Conservation (phyloP, 2,113 vertebrate genomes). For the Lepus europaeus region DNA sequence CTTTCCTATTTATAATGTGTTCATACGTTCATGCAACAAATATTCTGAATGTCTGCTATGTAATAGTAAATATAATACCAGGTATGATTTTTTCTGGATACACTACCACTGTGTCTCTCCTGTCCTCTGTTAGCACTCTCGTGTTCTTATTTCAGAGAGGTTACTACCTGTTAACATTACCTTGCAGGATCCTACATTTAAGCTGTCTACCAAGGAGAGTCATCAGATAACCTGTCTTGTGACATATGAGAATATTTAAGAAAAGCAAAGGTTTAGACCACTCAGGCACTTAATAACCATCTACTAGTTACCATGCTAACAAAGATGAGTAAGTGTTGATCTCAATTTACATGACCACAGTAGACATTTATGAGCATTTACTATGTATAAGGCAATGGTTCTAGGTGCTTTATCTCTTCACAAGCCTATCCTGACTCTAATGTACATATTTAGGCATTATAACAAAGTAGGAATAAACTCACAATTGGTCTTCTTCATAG, state of each 20-base stretch:
- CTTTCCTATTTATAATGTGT: not conserved
- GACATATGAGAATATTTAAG: not conserved
- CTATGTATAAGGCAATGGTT: not conserved
- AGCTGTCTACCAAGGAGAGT: not conserved
- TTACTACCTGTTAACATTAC: not conserved
- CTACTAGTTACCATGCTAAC: not conserved
- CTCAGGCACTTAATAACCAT: not conserved
- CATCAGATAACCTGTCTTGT: not conserved
- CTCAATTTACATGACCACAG: not conserved
- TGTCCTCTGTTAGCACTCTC: not conserved
- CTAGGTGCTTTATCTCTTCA: not conserved
- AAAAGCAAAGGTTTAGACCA: not conserved
- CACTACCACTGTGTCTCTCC: not conserved
- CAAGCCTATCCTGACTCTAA: not conserved
- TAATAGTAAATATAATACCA: not conserved
- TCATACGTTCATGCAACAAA: slow-evolving; percentile 25
- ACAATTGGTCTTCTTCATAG: slow-evolving; percentile 95
- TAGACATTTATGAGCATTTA: not conserved
- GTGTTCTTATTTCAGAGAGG: not conserved
- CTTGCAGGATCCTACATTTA: not conserved
- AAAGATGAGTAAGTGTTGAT: not conserved
- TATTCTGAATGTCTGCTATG: not conserved
- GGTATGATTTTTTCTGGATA: not conserved
- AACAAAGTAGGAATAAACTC: slow-evolving; percentile 79
- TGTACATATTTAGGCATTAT: not conserved